These are phyloP conservation scores for Cerceris rybyensis DNA, from an alignment of 2,888 invertebrate genomes.

Conservation along the genomic window DNA sequence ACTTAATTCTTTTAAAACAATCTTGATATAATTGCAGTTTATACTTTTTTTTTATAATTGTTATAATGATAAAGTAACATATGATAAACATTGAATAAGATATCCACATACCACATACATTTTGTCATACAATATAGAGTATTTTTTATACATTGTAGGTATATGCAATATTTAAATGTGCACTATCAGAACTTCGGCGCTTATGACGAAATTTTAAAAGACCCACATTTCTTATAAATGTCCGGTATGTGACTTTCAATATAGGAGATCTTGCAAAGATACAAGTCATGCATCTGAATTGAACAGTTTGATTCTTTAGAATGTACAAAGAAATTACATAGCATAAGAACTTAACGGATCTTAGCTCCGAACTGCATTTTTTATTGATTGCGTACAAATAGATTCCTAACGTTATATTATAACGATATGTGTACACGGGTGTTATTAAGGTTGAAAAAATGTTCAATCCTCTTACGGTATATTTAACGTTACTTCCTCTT, in stretches of 20 bases:
- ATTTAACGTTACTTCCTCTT: not conserved
- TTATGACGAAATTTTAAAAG: no score
- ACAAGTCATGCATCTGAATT: conserved; percentile 2
- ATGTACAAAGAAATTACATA: conserved; percentile 8
- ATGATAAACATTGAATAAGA: no score
- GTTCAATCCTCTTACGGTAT: not conserved
- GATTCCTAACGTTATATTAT: not conserved
- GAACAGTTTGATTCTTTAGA: not conserved
- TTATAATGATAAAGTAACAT: no score
- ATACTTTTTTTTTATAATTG: no score
- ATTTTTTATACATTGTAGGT: no score
- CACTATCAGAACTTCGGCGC: no score
- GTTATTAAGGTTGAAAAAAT: not conserved
- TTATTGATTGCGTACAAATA: not conserved
- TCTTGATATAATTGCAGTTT: no score
- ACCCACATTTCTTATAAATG: not conserved
- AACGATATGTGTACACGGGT: not conserved
- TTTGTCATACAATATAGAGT: no score
- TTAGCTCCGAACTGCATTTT: not conserved
- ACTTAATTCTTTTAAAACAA: no score
- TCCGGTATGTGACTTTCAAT: not conserved
- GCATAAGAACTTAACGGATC: not conserved
- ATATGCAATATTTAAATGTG: no score
- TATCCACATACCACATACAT: no score
- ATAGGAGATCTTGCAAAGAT: not conserved